These are phyloP conservation scores for Dallia pectoralis DNA, from an alignment of 2,797 vertebrate species.

Conservation along the genomic window DNA sequence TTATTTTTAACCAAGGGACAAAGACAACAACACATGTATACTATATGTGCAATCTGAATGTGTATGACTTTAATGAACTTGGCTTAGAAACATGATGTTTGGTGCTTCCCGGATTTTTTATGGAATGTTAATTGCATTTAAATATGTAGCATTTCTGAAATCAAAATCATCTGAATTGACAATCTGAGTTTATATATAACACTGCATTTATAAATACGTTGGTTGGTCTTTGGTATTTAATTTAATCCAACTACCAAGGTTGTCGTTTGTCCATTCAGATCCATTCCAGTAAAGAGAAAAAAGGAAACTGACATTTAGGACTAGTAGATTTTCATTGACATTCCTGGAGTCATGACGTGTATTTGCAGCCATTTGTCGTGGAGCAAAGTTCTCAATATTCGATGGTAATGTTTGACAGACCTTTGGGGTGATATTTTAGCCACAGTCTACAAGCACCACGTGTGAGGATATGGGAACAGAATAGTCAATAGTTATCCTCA, in stretches of 20 bases:
- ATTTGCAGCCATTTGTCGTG: slow-evolving; percentile 35
- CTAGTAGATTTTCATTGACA: slow-evolving; percentile 19
- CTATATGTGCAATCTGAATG: not conserved
- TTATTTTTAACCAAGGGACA: not conserved
- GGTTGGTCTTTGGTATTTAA: not conserved
- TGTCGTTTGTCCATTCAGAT: slow-evolving; percentile 4
- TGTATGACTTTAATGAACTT: not conserved
- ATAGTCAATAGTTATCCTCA: slow-evolving; percentile 12
- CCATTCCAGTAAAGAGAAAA: slow-evolving; percentile 20
- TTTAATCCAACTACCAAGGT: slow-evolving; percentile 7
- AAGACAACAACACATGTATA: not conserved
- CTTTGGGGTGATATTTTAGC: slow-evolving; percentile 45
- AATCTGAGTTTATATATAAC: not conserved
- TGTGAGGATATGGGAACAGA: slow-evolving; percentile 19
- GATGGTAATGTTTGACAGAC: slow-evolving; percentile 72
- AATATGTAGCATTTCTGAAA: not conserved
- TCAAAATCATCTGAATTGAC: not conserved
- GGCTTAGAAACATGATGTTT: not conserved
- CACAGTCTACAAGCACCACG: slow-evolving; percentile 15
- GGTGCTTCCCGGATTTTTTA: not conserved
- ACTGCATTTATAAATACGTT: not conserved
- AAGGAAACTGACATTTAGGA: slow-evolving; percentile 14
- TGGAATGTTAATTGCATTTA: not conserved
- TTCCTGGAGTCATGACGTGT: slow-evolving; percentile 57
- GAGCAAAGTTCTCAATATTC: slow-evolving; percentile 56